phyloP scores from a whole-genome alignment of 2,888 invertebrate genomes.

The Zaprionus obscuricornis region DNA sequence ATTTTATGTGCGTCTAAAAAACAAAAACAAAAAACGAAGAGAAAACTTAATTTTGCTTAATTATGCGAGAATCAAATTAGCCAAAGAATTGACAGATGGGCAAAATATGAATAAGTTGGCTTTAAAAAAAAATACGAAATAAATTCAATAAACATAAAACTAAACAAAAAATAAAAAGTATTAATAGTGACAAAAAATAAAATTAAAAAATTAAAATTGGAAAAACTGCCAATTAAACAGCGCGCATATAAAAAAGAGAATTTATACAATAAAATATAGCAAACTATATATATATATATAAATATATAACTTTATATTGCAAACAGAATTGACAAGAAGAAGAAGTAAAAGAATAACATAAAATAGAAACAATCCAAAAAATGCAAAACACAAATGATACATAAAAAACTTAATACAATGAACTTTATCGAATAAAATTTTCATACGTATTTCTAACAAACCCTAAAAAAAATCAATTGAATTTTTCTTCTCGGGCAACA shows the following conservation, averaged over 20 bases:
- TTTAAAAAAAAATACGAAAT: slow-evolving; percentile 55
- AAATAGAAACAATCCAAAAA: neutral
- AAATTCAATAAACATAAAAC: slow-evolving; percentile 27
- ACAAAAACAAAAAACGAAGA: slow-evolving; percentile 12
- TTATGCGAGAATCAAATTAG: slow-evolving; percentile 60
- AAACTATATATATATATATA: slow-evolving; percentile 10
- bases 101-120: slow-evolving; percentile 55
- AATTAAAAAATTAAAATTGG: too few relatives aligned
- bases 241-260: slow-evolving; percentile 24
- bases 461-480: slow-evolving; percentile 15
- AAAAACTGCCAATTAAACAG: slow-evolving; percentile 27
- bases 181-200: slow-evolving; percentile 22
- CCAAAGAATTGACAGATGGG: slow-evolving; percentile 69
- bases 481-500: slow-evolving; percentile 6
- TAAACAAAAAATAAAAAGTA: slow-evolving; percentile 16
- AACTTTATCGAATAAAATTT: slow-evolving; percentile 78
- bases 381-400: slow-evolving; percentile 16
- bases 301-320: slow-evolving; percentile 8
- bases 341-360: neutral
- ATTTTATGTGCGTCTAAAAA: slow-evolving; percentile 22
- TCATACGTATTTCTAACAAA: slow-evolving; percentile 78
- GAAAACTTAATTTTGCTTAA: slow-evolving; percentile 50
- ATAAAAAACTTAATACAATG: slow-evolving; percentile 66
- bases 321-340: slow-evolving; percentile 9
- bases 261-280: slow-evolving; percentile 1